Evolutionary conservation across 37 sponge, comb jelly and placozoan species (phyloP), one percentile per base, ranked within the genome.

Genomic region (Lycopodina hypogea): DNA sequence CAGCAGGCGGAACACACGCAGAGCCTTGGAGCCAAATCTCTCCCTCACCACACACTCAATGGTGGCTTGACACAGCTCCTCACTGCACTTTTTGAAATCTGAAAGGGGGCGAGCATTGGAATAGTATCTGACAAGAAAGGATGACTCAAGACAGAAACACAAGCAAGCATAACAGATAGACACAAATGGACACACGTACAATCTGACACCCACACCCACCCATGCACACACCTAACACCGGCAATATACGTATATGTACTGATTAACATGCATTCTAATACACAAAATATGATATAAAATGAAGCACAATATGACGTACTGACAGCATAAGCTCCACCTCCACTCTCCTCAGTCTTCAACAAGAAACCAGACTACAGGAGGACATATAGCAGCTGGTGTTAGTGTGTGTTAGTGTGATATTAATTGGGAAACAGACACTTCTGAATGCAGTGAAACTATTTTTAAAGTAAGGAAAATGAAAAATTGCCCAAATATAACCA

Each of bases 1-100:
- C 11, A 94, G 73, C 41, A 94, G 83, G 0, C 95, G 77, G 48
- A 94, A 94, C 28, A 94, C 64, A 12, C 95, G 83, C 32, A 83
- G 79, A 35, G 74, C 55, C 83, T 89, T 89, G 18, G 85, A 75
- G 0, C 89, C 89, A 88, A 94, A 94, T 68, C 95, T 88, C 78
- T 92, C 93, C 39, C 85, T 76, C 26, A 92, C 89, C 28, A 92
- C 75, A 2, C 72, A 71, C 77, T 92, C 93, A 45, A 92, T 48
- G 21, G 82, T 42, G 7, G 89, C 42, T 61, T 71, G 85, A 24
- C 93, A 92, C n/a, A 92, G 68, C 0, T 72, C 34, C 35, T 80
- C 62, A 32, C 34, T 50, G 19, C 63, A 28, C n/a, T 83, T 76
- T 35, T 71, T 69, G 64, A 55, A 86, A 36, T 86, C 91, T 90